Evolutionary conservation across 2,113 vertebrate genomes (phyloP), one percentile per base, ranked within the genome.

Genomic region (Chloropsis cyanopogon): DNA sequence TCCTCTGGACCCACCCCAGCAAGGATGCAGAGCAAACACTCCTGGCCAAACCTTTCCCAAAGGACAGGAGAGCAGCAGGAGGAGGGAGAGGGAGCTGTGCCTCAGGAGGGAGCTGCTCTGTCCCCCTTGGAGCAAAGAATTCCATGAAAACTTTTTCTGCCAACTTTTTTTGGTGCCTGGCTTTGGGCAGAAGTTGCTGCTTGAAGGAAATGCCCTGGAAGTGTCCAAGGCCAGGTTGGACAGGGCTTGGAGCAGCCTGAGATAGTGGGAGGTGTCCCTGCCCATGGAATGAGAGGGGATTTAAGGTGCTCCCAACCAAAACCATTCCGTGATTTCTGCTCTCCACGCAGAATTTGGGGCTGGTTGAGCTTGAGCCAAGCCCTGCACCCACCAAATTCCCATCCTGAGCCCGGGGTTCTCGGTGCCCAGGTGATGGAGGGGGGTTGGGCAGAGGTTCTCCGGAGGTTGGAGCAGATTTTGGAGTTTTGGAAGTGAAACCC

Each of bases 401-500:
- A 0, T 4, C 16, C 33, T 0, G 41, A 76, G n/a, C 42, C 23
- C 0, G 4, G 25, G 12, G 1, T 0, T 19, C 59, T 37, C 1
- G 0, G 15, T 14, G 31, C 24, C 3, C 1, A 1, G 8, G 19
- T 0, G 2, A 10, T 17, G 14, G 11, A 22, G 6, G 1, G 4
- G 11, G 37, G 4, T 16, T 2, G 12, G 4, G 37, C 5, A 9
- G 68, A 25, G 68, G 21, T 3, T 26, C 24, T 56, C 29, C 4
- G 6, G 76, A 29, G 19, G 8, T 0, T 9, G 46, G 63, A 59
- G 65, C 9, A 22, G 69, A 10, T 4, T 10, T 1, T 1, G 11
- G 24, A 10, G 50, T 25, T 53, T 68, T 28, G 46, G 50, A 6
- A 35, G 35, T 1, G 16, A 54, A 75, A 31, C 4, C 8, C 3